These are phyloP conservation scores for Acanthornis magna DNA, from an alignment of 2,797 vertebrate species.

Conservation along the genomic window DNA sequence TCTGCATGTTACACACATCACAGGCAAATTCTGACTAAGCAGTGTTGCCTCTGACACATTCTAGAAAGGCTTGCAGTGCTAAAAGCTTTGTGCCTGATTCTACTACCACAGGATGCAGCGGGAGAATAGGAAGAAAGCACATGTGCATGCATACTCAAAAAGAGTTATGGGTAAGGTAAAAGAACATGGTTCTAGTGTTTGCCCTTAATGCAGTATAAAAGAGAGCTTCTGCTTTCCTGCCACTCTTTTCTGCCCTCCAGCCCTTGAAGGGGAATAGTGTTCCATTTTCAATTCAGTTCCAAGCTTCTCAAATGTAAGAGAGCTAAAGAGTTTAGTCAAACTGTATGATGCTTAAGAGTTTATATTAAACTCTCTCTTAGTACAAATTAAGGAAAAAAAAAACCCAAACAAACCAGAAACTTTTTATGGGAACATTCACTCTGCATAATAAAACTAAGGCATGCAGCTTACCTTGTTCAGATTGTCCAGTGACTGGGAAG, in stretches of 20 bases:
- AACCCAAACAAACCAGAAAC: background rate
- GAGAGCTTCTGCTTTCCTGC: background rate
- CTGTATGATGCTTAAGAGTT: background rate
- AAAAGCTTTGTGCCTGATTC: background rate
- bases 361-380: background rate
- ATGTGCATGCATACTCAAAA: background rate
- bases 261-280: background rate
- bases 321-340: background rate
- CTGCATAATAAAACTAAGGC: background rate
- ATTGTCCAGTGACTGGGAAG: background rate
- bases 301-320: background rate
- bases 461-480: background rate
- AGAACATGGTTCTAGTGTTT: background rate
- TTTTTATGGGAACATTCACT: background rate
- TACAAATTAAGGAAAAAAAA: background rate
- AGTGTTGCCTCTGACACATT: background rate
- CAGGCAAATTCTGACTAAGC: background rate
- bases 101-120: background rate
- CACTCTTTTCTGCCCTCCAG: background rate
- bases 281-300: background rate
- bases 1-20: background rate
- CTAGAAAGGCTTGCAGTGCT: background rate
- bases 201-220: background rate
- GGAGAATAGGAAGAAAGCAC: background rate
- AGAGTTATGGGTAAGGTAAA: background rate